A percentile compares a stretch with the other conserved stretches of the same genome.
These are phyloP conservation scores for Archaeoteleia sp. DNA, from an alignment of 2,888 invertebrate genomes.

Conservation along the genomic window DNA sequence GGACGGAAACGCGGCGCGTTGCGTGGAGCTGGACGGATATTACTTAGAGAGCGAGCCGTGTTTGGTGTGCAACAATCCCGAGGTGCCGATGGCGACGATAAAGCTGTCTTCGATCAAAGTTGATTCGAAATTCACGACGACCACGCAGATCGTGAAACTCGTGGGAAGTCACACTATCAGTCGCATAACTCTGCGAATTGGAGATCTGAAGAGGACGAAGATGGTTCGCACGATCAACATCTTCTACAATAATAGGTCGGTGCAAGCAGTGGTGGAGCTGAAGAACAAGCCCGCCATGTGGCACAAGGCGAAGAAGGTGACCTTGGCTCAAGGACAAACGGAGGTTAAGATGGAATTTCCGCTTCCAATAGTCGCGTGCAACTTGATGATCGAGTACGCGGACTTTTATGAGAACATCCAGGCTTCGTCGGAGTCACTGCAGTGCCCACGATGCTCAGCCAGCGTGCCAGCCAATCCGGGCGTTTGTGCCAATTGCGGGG, in stretches of 20 bases:
- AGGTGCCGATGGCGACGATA: slow-evolving; percentile 92
- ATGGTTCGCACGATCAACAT: slow-evolving; percentile 98
- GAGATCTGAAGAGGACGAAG: slow-evolving; percentile 96
- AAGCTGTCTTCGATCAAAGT: slow-evolving; percentile 95
- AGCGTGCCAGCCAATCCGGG: slow-evolving; percentile 98
- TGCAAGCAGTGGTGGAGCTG: slow-evolving; percentile 97
- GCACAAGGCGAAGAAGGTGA: slow-evolving; percentile 97
- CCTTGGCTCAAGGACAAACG: slow-evolving; percentile 85
- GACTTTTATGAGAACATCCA: slow-evolving; percentile 96
- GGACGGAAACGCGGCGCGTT: slow-evolving; percentile 94
- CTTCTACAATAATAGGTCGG: slow-evolving; percentile 96
- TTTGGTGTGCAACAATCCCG: slow-evolving; percentile 97
- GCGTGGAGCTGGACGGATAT: slow-evolving; percentile 96
- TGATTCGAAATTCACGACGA: slow-evolving; percentile 98
- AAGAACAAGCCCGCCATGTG: slow-evolving; percentile 97
- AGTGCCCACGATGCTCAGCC: slow-evolving; percentile 97
- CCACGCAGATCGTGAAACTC: slow-evolving; percentile 97
- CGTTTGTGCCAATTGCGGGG: slow-evolving; percentile 97
- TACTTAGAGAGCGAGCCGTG: slow-evolving; percentile 98
- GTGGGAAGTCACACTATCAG: slow-evolving; percentile 97
- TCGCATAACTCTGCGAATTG: slow-evolving; percentile 93
- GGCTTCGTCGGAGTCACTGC: slow-evolving; percentile 93
- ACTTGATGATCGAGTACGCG: slow-evolving; percentile 98
- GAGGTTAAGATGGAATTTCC: slow-evolving; percentile 98
- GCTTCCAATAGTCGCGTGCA: slow-evolving; percentile 97